These are phyloP conservation scores for Apodemia zela DNA, from an alignment of 2,888 invertebrate genomes.

Conservation along the genomic window DNA sequence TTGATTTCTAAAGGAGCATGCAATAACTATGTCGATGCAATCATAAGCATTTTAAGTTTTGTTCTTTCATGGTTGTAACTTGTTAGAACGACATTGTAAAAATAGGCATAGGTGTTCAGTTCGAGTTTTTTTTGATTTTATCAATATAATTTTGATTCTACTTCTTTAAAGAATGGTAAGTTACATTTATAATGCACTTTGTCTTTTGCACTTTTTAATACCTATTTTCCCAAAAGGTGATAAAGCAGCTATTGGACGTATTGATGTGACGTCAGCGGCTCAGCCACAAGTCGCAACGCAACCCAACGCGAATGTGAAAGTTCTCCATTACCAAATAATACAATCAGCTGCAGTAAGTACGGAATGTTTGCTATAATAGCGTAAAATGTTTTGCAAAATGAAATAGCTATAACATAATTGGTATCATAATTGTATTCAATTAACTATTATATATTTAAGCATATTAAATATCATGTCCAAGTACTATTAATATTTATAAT, in stretches of 20 bases:
- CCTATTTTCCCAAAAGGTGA: slow-evolving; percentile 16
- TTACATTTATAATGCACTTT: too few species aligned
- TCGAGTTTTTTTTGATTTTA: too few species aligned
- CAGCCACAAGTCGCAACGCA: slow-evolving; percentile 56
- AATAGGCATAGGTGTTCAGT: too few species aligned
- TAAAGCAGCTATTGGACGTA: slow-evolving; percentile 12
- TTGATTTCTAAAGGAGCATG: too few species aligned
- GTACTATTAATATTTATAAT: slow-evolving; percentile 19
- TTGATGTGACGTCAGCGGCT: slow-evolving; percentile 59
- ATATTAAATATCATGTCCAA: slow-evolving; percentile 21
- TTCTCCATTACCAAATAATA: slow-evolving; percentile 50
- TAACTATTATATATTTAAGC: not conserved
- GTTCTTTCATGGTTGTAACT: too few species aligned
- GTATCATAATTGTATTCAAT: not conserved
- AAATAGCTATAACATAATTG: not conserved
- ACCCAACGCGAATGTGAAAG: slow-evolving; percentile 75
- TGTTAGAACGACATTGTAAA: too few species aligned
- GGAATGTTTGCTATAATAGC: slow-evolving; percentile 50
- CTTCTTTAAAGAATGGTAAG: too few species aligned
- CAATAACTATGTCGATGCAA: too few species aligned
- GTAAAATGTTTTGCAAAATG: not conserved
- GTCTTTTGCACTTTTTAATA: not conserved
- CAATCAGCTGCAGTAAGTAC: slow-evolving; percentile 48
- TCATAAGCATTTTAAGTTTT: too few species aligned
- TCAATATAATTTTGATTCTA: too few species aligned